phyloP scores from a whole-genome alignment of 1,140 invertebrate genomes.

The Pygmarrhopalites habei region DNA sequence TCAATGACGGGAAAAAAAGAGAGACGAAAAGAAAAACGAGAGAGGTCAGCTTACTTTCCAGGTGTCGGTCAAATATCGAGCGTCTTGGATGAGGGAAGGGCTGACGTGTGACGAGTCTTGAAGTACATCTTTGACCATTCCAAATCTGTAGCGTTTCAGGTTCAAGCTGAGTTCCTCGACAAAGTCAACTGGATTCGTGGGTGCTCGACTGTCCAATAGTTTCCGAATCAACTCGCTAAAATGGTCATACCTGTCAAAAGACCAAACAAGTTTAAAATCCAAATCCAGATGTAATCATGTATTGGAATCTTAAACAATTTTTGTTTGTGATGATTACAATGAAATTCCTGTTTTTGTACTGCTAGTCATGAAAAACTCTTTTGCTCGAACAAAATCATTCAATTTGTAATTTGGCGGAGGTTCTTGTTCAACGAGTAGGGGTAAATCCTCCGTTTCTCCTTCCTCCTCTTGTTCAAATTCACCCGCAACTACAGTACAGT shows the following conservation, averaged over 20 bases:
- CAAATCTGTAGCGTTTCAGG: conserved; percentile 35
- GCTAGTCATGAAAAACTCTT: conserved; percentile 25
- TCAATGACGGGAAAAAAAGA: too few relatives aligned
- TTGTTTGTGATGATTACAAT: conserved; percentile 10
- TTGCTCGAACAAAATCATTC: conserved; percentile 34
- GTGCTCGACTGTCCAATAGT: conserved; percentile 29
- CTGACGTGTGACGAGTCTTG: conserved; percentile 19
- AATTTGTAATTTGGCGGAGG: conserved; percentile 13
- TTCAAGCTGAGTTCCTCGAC: conserved; percentile 37
- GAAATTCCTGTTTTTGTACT: conserved; percentile 25
- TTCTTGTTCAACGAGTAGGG: background rate
- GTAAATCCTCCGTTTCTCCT: background rate
- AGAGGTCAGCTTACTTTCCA: conserved; percentile 23
- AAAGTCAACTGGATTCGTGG: conserved; percentile 32
- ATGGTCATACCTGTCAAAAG: conserved; percentile 29
- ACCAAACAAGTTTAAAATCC: background rate
- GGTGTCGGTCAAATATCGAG: background rate
- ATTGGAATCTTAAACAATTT: background rate
- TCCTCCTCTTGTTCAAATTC: too few relatives aligned
- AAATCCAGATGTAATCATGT: background rate
- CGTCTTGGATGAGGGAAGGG: conserved; percentile 12
- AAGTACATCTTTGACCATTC: conserved; percentile 14
- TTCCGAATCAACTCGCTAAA: conserved; percentile 33
- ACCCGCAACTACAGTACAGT: too few relatives aligned
- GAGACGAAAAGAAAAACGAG: too few relatives aligned